Base-by-base conservation (phyloP, 2,797 vertebrate genomes). In the Erpetoichthys calabaricus region DNA sequence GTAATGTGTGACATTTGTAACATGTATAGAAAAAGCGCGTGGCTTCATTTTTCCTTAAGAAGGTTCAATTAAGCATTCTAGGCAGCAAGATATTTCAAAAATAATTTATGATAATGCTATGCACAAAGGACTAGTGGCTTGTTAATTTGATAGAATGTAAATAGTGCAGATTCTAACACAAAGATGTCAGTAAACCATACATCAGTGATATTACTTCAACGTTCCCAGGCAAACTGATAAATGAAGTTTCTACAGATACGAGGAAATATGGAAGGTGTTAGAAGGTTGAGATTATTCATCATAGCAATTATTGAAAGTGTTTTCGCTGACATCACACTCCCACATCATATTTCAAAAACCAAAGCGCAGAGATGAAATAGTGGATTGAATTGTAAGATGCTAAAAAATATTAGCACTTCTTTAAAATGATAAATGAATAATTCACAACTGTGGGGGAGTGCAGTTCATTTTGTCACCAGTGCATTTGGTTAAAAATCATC, bases 221-320 rank as follows among this genome's bases (percentile, higher is more conserved):
- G 87, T 90, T 91, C 89, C 81, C 80, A 82, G 83, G 57, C 62
- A 67, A 66, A 82, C 81, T 94, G 90, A 94, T 92, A 82, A 89
- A 93, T 93, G 88, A 91, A 92, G 81, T 84, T 89, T 75, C 78
- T 75, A 73, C 74, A 84, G 85, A 88, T 89, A 76, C 75, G 69
- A 73, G 72, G 75, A 80, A 85, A 89, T 77, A 85, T 82, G 85
- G 75, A 85, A 90, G 84, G 85, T 90, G 88, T 86, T 82, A 73
- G 86, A 84, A 88, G 87, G 89, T 83, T 89, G 84, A 82, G 79
- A 86, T 84, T 89, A 92, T 94, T 90, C 87, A 92, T 96, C 92
- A 91, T 85, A 82, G 88, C 89, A 92, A 92, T 97, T 95, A 95
- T 89, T 90, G 88, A 89, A 90, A 91, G 84, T 90, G 84, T 88